Conservation (phyloP, 1,140 invertebrate genomes). For the Notospermus geniculatus region DNA sequence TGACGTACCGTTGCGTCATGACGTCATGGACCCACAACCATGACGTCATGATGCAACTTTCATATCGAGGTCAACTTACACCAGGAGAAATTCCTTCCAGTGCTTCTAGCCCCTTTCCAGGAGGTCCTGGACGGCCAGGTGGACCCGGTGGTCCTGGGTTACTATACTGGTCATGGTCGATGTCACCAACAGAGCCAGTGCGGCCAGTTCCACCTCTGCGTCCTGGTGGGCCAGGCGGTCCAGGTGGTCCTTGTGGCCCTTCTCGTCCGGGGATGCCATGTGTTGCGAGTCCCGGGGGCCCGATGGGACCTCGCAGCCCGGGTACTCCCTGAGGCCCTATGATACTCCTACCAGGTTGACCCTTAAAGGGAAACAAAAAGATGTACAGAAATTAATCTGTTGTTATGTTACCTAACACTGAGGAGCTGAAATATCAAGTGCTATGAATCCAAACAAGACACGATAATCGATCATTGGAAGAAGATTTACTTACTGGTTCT, state of each 20-base stretch:
- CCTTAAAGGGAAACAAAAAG: too few relatives aligned
- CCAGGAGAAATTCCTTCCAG: conserved; percentile 9
- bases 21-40: too few relatives aligned
- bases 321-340: conserved; percentile 18
- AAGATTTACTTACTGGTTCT: background rate
- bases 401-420: too few relatives aligned
- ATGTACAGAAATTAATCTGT: too few relatives aligned
- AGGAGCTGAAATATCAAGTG: background rate
- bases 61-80: background rate
- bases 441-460: background rate
- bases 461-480: background rate
- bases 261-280: conserved; percentile 24
- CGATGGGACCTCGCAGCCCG: conserved; percentile 28
- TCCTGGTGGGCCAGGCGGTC: conserved; percentile 15
- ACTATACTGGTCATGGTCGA: conserved; percentile 11
- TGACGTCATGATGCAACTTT: too few relatives aligned
- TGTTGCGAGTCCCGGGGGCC: conserved; percentile 25
- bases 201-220: conserved; percentile 1
- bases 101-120: conserved; percentile 67
- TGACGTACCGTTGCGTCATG: too few relatives aligned
- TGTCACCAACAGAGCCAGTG: conserved; percentile 39
- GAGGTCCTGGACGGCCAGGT: conserved; percentile 27
- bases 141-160: conserved; percentile 57
- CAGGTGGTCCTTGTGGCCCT: conserved; percentile 15
- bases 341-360: background rate